Percentiles rank a stretch among this genome's conserved stretches.
Evolutionary conservation across 2,888 invertebrate species (phyloP).

Genomic region (Microplitis deprimator): DNA sequence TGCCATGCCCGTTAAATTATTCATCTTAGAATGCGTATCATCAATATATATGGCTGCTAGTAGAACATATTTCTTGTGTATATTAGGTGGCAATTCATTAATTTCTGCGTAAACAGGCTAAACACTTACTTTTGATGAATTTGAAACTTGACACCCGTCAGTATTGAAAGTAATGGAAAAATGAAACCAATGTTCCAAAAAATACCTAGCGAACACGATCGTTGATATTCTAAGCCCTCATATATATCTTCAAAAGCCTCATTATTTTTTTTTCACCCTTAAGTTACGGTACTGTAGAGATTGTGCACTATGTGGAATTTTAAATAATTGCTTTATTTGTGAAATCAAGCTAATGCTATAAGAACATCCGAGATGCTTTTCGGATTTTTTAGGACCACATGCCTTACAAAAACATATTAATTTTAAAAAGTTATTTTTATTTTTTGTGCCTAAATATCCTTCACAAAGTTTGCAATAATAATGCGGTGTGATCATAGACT

Average conservation of each 20-base stretch:
- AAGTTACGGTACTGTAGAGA: slow-evolving; percentile 9
- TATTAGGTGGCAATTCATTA: too few relatives aligned
- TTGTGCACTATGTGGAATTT: slow-evolving; percentile 1
- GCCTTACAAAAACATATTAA: neutral
- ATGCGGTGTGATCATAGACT: neutral
- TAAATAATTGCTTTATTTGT: slow-evolving; percentile 1
- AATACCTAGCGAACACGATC: slow-evolving; percentile 4
- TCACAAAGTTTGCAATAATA: slow-evolving; percentile 14
- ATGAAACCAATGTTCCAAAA: slow-evolving; percentile 32
- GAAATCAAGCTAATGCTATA: neutral
- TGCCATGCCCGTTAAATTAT: too few relatives aligned
- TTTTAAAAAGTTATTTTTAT: neutral
- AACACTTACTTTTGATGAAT: slow-evolving; percentile 33
- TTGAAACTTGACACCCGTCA: slow-evolving; percentile 36
- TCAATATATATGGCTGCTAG: slow-evolving; percentile 35
- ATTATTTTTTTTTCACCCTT: slow-evolving; percentile 1
- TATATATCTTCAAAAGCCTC: slow-evolving; percentile 32
- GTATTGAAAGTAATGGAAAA: slow-evolving; percentile 41
- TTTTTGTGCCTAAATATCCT: slow-evolving; percentile 12
- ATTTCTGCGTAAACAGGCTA: slow-evolving; percentile 42
- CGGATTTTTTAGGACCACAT: slow-evolving; percentile 7
- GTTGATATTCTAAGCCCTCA: slow-evolving; percentile 40
- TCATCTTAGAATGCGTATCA: slow-evolving; percentile 27
- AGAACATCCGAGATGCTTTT: neutral
- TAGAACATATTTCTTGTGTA: too few relatives aligned